phyloP scores from a whole-genome alignment of 2,113 vertebrate genomes.

The Heloderma charlesbogerti region DNA sequence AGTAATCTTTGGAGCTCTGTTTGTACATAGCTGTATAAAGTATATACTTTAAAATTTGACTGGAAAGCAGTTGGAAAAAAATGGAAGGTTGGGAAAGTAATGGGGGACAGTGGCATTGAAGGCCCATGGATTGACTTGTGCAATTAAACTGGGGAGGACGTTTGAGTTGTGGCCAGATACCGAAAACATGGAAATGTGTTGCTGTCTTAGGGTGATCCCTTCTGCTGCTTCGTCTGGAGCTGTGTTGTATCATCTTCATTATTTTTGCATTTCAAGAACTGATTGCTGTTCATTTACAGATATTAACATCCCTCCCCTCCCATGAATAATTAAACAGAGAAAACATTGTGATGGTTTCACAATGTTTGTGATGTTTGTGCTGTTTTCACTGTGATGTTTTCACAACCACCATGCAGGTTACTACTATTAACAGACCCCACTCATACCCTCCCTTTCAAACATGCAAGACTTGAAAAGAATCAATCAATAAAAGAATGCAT shows the following conservation, averaged over 20 bases:
- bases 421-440: neutral
- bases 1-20: neutral
- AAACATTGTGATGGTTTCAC: neutral
- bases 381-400: too few species aligned
- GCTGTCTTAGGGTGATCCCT: neutral
- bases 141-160: neutral
- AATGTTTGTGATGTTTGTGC: too few species aligned
- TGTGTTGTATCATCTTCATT: neutral
- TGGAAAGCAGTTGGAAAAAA: neutral
- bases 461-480: constrained; percentile 40
- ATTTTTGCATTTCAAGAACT: neutral
- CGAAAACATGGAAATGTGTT: constrained; percentile 15
- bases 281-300: neutral
- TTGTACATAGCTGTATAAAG: constrained; percentile 28
- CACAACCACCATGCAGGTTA: neutral
- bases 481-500: constrained; percentile 6
- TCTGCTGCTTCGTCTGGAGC: neutral
- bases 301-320: constrained; percentile 19
- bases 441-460: constrained; percentile 53
- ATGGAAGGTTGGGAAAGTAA: neutral
- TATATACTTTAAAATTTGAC: neutral
- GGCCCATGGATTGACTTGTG: rapidly evolving
- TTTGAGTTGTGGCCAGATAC: neutral
- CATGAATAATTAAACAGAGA: neutral
- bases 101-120: neutral